Evolutionary conservation across 92 coral and sea anemone species (phyloP), one percentile per base, ranked within the genome.

Genomic region (Palythoa grandiflora): DNA sequence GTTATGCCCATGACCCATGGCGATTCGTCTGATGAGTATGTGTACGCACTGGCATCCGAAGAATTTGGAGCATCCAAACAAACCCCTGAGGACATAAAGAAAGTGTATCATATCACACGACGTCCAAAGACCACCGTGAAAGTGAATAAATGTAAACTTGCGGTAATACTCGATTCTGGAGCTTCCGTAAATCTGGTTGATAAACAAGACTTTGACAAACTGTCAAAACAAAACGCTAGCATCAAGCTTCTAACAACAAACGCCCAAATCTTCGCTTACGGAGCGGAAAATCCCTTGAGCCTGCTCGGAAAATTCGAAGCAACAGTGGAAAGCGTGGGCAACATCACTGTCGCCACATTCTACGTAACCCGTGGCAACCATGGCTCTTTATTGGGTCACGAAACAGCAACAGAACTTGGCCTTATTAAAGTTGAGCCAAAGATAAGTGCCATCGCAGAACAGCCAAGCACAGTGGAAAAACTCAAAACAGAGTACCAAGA

Each of bases 351-450:
- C 9, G 84, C 55, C 54, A 76, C 90, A 2, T 78, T 78, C 44
- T 87, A 87, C 28, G 86, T 87, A 1, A 38, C 60, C 65, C 19
- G 60, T n/a, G 89, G 89, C 55, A 76, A 52, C 47, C 63, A 76
- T 65, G 89, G 89, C 51, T 84, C 88, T 53, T 21, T 87, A 19
- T 75, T 77, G 60, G 80, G 89, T 38, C 89, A 87, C 40, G 84
- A 61, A 75, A 77, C 77, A 16, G 71, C 90, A 9, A 35, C 17
- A 6, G 90, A 65, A 55, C 78, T 87, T 37, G 86, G 61, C 20
- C 77, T 72, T 38, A 72, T 72, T 19, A 72, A 72, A 72, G 2
- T 72, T 3, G 11, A 72, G 20, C 77, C 77, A 14, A 72, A 38
- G 77, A 72, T 72, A 38, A 72, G 51, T 38, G 51, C 76, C 50